Evolutionary conservation across 2,797 vertebrate species (phyloP), one percentile per base, ranked within the genome.

Genomic region (Microctenopoma stevenorrisi): DNA sequence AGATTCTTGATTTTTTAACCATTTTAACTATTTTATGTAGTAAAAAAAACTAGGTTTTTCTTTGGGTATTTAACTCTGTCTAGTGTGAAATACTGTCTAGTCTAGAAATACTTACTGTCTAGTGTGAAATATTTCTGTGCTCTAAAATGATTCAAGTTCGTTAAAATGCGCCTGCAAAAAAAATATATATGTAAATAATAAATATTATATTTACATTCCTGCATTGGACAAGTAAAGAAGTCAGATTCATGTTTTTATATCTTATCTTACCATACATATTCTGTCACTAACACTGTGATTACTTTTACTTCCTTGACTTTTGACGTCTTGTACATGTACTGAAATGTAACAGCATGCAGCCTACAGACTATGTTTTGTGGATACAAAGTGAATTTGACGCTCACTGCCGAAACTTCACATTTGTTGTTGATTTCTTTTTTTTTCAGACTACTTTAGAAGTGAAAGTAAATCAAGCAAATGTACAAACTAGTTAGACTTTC

Each of bases 1-100:
- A 77, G 55, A n/a, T 53, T 60, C 9, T 62, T 65, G 49, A 14
- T 43, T 43, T 44, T n/a, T 47, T 47, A 47, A 10, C 43, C 1
- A 3, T 44, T 16, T n/a, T 16, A 9, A 47, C 1, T 3, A 47
- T 18, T 18, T 47, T 18, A 16, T 9, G 8, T 9, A 47, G 44
- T 47, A 47, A 47, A 47, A 9, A 47, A 5, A 18, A 18, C 28
- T 26, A 0, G 49, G 37, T 33, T 14, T 59, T n/a, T 59, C 5
- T 11, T 1, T 15, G 14, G 10, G 72, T 43, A 2, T 62, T 43
- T 37, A 30, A 0, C 4, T 49, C 52, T 37, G 11, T 38, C 3
- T 16, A 53, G 37, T 68, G 50, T 49, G 7, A 42, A 59, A 42
- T 44, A 30, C 18, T 18, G 18, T 18, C 18, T 18, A 18, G 18